A percentile compares a stretch with the other conserved stretches of the same genome.
These are phyloP conservation scores for Eupeodes luniger DNA, from an alignment of 2,888 invertebrate genomes.

Conservation along the genomic window DNA sequence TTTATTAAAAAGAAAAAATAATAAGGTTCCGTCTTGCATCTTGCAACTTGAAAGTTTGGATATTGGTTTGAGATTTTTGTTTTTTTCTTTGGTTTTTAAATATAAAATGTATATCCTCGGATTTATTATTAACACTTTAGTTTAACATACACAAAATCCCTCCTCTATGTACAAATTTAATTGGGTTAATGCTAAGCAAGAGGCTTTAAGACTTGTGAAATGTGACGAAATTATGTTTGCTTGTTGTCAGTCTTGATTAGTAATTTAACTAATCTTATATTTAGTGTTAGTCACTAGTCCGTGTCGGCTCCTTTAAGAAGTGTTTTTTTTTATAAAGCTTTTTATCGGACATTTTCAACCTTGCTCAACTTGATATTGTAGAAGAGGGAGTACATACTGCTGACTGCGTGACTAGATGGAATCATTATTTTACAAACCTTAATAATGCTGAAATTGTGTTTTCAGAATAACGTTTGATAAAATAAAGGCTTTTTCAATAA, in stretches of 20 bases:
- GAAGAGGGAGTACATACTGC: no score
- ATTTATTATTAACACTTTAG: conserved; percentile 39
- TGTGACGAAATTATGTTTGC: conserved; percentile 14
- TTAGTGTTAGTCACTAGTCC: neutral
- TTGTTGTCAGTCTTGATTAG: conserved; percentile 27
- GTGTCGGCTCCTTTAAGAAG: conserved; percentile 6
- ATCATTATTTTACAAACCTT: no score
- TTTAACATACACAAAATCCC: conserved; percentile 10
- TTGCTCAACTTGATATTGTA: no score
- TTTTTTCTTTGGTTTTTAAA: conserved; percentile 15
- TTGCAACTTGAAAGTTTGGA: conserved; percentile 27
- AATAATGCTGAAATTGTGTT: no score
- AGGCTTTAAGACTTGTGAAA: neutral
- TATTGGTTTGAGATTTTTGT: conserved; percentile 14
- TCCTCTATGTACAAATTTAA: neutral
- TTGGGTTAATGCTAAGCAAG: neutral
- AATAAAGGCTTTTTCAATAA: no score
- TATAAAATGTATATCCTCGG: neutral
- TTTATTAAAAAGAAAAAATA: neutral
- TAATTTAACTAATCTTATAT: neutral
- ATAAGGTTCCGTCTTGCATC: conserved; percentile 42
- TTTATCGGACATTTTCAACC: no score
- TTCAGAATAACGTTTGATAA: no score
- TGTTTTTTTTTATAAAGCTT: no score
- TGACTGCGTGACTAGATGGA: no score